These are phyloP conservation scores for Patella vulgata DNA, from an alignment of 1,140 invertebrate genomes.

Conservation along the genomic window DNA sequence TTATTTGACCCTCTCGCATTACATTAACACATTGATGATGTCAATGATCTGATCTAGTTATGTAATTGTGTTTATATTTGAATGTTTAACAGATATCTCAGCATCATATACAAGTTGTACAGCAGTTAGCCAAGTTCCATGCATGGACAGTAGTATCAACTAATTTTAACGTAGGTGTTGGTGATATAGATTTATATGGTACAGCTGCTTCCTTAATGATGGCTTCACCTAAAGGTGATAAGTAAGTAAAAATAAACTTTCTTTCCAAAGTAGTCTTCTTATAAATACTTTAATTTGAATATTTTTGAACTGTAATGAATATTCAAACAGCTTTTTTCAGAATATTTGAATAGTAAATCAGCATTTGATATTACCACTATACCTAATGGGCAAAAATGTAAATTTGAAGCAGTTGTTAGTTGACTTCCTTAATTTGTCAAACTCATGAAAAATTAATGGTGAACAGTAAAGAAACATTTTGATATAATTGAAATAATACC, in stretches of 20 bases:
- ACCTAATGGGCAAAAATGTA: too few relatives aligned
- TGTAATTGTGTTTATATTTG: too few relatives aligned
- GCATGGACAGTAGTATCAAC: conserved; percentile 92
- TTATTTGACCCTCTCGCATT: too few relatives aligned
- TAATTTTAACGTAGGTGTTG: conserved; percentile 80
- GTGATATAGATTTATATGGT: conserved; percentile 87
- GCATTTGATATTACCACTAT: too few relatives aligned
- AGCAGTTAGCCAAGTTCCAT: conserved; percentile 88
- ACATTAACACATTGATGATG: neutral
- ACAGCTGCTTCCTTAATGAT: conserved; percentile 86
- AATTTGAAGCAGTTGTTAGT: too few relatives aligned
- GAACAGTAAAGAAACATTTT: too few relatives aligned
- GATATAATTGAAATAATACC: too few relatives aligned
- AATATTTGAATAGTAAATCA: too few relatives aligned
- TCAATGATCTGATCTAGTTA: too few relatives aligned
- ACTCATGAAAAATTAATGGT: too few relatives aligned
- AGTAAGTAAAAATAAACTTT: conserved; percentile 63
- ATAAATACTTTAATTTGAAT: neutral
- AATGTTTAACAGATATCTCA: conserved; percentile 77
- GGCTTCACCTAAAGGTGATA: conserved; percentile 85
- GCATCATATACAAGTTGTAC: conserved; percentile 89
- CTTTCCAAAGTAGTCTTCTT: too few relatives aligned
- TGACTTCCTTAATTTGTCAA: too few relatives aligned
- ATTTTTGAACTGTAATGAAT: neutral
- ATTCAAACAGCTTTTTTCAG: conserved; percentile 3